Evolutionary conservation across 2,888 invertebrate species (phyloP), one percentile per base, ranked within the genome.

Genomic region (Andrena chrysosceles): DNA sequence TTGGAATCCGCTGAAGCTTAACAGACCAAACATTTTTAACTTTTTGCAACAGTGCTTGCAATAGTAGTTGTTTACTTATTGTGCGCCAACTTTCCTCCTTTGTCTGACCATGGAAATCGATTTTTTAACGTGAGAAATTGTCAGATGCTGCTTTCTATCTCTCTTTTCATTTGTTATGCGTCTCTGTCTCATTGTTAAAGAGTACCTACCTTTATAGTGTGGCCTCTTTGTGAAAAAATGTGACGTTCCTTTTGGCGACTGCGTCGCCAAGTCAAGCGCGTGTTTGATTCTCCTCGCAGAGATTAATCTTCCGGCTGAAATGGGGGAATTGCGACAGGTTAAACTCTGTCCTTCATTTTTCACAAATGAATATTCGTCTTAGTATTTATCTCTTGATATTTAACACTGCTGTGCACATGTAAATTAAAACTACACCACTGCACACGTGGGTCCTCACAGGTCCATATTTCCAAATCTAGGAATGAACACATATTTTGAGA

Each of bases 101-200:
- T 13, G n/a, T 26, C 23, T 26, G 56, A 26, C 23, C 20, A 56
- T 23, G 56, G 13, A 66, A 35, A 70, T 56, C 56, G 62, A 49
- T 69, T 76, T 63, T 20, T 42, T 49, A 64, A 63, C 10, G 49
- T 42, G 56, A 33, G 69, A 56, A 76, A 76, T 42, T 56, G 20
- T 62, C 71, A 67, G 54, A 16, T 48, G 71, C 67, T 68, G 31
- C 48, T 20, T 49, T 71, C 49, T 29, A 35, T 7, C 49, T 33
- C 62, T 20, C 31, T 48, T 20, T 63, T 54, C 42, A 10, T 69
- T 56, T 16, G 52, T 68, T 68, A 68, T 60, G 42, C 31, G 35
- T 23, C 26, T 63, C 16, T 13, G 23, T 48, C 48, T 80, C 42
- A 56, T 60, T 62, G 66, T 72, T 68, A 54, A 59, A 62, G 26